Evolutionary conservation across 2,797 vertebrate species (phyloP), one percentile per base, ranked within the genome.

Genomic region (Tokudaia tokunoshimensis): DNA sequence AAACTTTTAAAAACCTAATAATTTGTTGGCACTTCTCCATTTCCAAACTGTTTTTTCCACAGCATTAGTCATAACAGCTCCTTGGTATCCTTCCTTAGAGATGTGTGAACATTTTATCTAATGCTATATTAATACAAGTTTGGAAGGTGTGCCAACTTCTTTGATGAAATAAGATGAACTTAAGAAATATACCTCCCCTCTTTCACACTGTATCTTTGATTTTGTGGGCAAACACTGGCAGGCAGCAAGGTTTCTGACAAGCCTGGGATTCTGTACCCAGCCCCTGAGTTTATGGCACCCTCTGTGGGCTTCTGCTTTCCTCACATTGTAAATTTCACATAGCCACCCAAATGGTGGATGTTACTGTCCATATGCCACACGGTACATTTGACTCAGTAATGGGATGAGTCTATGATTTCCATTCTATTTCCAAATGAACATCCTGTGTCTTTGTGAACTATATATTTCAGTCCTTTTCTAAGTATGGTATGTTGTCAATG

Each of bases 1-100:
- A 87, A 74, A 59, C 41, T 82, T 92, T 94, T 79, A 75, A 65
- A 94, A 94, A 67, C 20, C 29, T 63, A 92, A 67, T 81, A 72
- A 91, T 76, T 72, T 90, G 34, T 75, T 55, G 80, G 29, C 3
- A n/a, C 65, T 78, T 72, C 13, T 37, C 47, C 20, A 50, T 57
- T 55, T 78, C 89, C 88, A 85, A n/a, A 89, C 3, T 1, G 10
- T 81, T 94, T 22, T 22, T 74, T 81, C 59, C 50, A 0, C 50
- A 52, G 55, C 7, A 82, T 67, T 83, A 74, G 70, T 89, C 15
- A 59, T 63, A 75, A 31, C 13, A 61, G 59, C 26, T 89, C 34
- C 22, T 87, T 76, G 8, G 31, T 85, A 44, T 95, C 85, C 59
- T n/a, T 11, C 72, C 92, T 97, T 50, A 37, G 78, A 76, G 52